Evolutionary conservation across 2,888 invertebrate genomes (phyloP), one percentile per base, ranked within the genome.

Genomic region (Anoncus sp.): DNA sequence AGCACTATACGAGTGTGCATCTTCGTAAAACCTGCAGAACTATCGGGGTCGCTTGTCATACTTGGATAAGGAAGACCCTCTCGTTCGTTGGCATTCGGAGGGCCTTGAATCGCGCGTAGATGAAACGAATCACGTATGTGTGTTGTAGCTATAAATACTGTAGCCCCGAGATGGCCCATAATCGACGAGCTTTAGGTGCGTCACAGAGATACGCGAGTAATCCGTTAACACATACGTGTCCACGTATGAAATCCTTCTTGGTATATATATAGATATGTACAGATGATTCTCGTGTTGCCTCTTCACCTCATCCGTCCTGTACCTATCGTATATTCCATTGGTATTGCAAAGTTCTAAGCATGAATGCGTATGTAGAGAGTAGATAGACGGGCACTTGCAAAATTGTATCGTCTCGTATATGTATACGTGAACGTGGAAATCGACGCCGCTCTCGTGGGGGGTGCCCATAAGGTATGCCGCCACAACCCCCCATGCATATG

Each of bases 381-480:
- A 53, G 51, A 75, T 55, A 53, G 43, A 51, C 47, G 40, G 55
- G 57, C 35, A 31, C 63, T 72, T 55, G 72, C 45, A 72, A 53
- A 73, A 35, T 35, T 65, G 22, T 51, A 57, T 47, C 65, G 38
- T 31, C 35, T 65, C 53, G 63, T 63, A 43, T n/a, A n/a, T n/a
- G 10, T 66, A 49, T 63, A 78, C 66, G 53, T 57, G 65, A 80
- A 77, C 57, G 77, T 74, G 57, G 70, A 77, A 80, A 77, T 78
- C 71, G 75, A 78, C 66, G 71, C 62, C 45, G 71, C 45, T 57
- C 75, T 67, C 67, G 75, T 35, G 62, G 67, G n/a, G 66, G 74
- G 27, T 71, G 62, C 60, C 75, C 66, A 76, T 79, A 81, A 79
- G 81, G 81, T 74, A 76, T 70, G 60, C 67, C 59, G 20, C 51